Evolutionary conservation across 2,888 invertebrate genomes (phyloP), one percentile per base, ranked within the genome.

Genomic region (Drosophila antonietae): DNA sequence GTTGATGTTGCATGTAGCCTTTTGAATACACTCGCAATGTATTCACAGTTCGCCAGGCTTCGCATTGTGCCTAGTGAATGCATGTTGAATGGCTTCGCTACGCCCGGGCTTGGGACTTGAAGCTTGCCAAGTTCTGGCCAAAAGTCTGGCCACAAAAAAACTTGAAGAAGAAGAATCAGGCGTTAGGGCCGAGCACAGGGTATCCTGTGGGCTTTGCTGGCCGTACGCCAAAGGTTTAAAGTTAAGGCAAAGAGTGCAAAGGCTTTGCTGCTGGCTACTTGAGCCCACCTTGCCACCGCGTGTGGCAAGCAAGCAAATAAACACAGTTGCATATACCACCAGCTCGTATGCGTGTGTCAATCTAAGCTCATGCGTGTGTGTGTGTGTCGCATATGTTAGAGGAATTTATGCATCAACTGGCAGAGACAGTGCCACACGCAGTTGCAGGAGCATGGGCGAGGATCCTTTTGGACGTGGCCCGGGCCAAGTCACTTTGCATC

Each of bases 371-470:
- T 18, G 33, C 47, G 47, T 43, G 52, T 35, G 18, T 37, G 63
- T 53, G 57, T 33, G 46, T 59, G 49, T 44, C 65, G 37, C 89
- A 84, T 75, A 73, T 75, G 88, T 70, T 75, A 49, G 68, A 67
- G 85, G 73, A 89, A 82, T 85, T 81, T 77, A 88, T 89, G 90
- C 88, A 84, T 83, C 89, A 83, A 80, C 66, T 77, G 66, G 6
- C 66, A 75, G 58, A 67, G 60, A 78, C 62, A 78, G 33, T 52
- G 49, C 44, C 58, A 23, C 71, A 58, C 47, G 68, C 68, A 52
- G 33, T 41, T 43, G 52, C 28, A 14, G 28, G 43, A 33, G 52
- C 41, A 28, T 23, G 43, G 35, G 59, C 41, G 15, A 20, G 35
- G 51, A 64, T 78, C 81, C 81, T 81, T 67, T 65, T 59, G 63